These are phyloP conservation scores for Parnassius smintheus DNA, from an alignment of 2,888 invertebrate genomes.

Conservation along the genomic window DNA sequence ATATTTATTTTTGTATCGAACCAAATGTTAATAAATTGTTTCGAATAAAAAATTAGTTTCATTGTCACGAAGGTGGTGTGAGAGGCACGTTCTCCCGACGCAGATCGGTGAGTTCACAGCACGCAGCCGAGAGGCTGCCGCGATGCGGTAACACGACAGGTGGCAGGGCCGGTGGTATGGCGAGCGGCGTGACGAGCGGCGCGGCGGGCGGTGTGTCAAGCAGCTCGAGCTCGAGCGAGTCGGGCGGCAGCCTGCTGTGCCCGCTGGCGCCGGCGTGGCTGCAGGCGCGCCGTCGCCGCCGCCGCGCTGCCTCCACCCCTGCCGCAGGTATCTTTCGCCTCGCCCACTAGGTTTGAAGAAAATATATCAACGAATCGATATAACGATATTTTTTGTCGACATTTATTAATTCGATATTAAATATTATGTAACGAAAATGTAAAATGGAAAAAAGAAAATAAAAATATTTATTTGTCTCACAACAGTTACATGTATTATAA, in stretches of 20 bases:
- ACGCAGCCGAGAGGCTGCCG: background rate
- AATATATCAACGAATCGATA: no score
- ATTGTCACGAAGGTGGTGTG: slow-evolving; percentile 46
- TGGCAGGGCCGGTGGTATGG: slow-evolving; percentile 32
- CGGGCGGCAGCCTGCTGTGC: slow-evolving; percentile 59
- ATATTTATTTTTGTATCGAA: background rate
- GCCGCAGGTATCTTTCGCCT: slow-evolving; percentile 30
- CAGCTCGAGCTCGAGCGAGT: slow-evolving; percentile 60
- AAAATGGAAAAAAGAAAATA: no score
- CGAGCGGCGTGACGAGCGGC: slow-evolving; percentile 47
- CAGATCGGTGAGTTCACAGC: slow-evolving; percentile 7
- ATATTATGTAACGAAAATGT: no score
- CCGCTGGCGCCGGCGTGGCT: slow-evolving; percentile 67
- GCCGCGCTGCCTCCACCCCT: slow-evolving; percentile 40
- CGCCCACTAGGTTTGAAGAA: background rate
- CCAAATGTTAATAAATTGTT: slow-evolving; percentile 37
- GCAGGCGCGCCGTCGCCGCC: slow-evolving; percentile 49
- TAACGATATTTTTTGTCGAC: background rate
- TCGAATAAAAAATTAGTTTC: slow-evolving; percentile 41
- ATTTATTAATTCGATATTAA: no score
- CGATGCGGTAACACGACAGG: slow-evolving; percentile 17
- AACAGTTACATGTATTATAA: no score
- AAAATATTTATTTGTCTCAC: no score
- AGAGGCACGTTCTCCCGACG: slow-evolving; percentile 14
- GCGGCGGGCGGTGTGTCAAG: slow-evolving; percentile 34